Base-by-base conservation (phyloP, 1,140 invertebrate species). In the Cotesia vestalis region DNA sequence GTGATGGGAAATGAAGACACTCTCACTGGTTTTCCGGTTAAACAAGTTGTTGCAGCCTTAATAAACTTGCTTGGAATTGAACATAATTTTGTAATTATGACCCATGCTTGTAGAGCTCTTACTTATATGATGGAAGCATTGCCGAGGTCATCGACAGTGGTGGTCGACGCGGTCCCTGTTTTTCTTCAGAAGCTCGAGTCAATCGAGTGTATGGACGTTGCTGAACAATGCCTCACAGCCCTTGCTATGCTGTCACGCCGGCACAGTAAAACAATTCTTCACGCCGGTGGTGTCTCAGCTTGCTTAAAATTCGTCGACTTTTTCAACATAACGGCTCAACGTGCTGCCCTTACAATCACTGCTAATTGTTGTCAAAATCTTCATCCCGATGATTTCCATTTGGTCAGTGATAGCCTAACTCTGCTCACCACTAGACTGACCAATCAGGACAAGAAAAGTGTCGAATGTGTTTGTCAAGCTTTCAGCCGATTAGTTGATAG, bases 1-100 rank as follows among this genome's bases (percentile, higher is more conserved):
- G 96, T 99, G 1, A 99, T 99, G 96, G 98, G 98, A 66, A 99
- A 99, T 85, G 98, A 99, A 88, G 98, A 99, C 81, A 99, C 97
- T 1, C 88, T 99, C 9, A 96, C 97, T 35, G 98, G 98, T 20
- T 99, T 99, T 85, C 98, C 98, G 0, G 95, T 99, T 0, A 97
- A 98, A 79, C 96, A 98, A 87, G 97, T 98, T 11, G 97, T 99
- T 11, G 97, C 98, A 9, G 96, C 96, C 2, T 90, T 99, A 2
- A 95, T 96, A 55, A 93, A 90, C 78, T 85, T 98, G 38, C 89
- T 97, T 2, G 92, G 93, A 35, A 96, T 96, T 89, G 96, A 97
- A 81, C 96, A 99, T 83, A 99, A 99, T 88, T 99, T 99, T 89
- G 98, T 99, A 85, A 98, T 99, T 90, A 99, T 99, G 98, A 98